Base-by-base conservation (phyloP, 2,797 vertebrate genomes). In the Pseudomugil gertrudae region DNA sequence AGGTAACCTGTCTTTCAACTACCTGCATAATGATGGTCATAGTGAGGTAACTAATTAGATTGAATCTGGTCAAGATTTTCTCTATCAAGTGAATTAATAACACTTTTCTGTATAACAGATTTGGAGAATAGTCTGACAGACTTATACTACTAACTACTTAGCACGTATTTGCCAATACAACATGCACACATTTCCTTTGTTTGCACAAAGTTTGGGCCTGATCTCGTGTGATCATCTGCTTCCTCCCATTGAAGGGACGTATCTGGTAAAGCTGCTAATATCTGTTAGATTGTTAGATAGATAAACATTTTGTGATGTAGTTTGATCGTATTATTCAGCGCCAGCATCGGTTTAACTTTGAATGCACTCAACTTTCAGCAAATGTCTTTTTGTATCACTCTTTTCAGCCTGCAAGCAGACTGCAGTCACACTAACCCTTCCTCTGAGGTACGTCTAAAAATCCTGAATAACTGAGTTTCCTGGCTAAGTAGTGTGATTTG, bases 361-460 rank as follows among this genome's bases (percentile, higher is more conserved):
- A 53, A 29, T 19, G 27, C 48, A 24, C 15, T 1, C 9, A 57
- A 26, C 32, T 56, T 57, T 52, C 40, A 36, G 30, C 32, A 35
- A 7, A 43, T 10, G 9, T 35, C 14, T 51, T 62, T 52, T 33
- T 56, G 24, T 51, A 23, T 32, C 17, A 40, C 24, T 24, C 10
- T 56, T 19, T 32, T 35, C 21, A 47, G 14, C 54, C 17, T 45
- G 23, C 21, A 6, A 36, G 11, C 21, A 58, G n/a, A 4, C 19
- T 65, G 62, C 30, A 21, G 21, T 63, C 52, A 26, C 9, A 35
- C 2, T 24, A 50, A 14, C 19, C 29, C 35, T 50, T 33, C 30
- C 40, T 64, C 23, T 57, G 32, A 17, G 17, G 62, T n/a, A 65
- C 24, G 21, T 6, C 30, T 30, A 17, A 27, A 73, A 59, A 57